A percentile compares a stretch with the other conserved stretches of the same genome.
These are phyloP conservation scores for Hydrolagus affinis DNA, from an alignment of 2,113 vertebrate species.

Conservation along the genomic window DNA sequence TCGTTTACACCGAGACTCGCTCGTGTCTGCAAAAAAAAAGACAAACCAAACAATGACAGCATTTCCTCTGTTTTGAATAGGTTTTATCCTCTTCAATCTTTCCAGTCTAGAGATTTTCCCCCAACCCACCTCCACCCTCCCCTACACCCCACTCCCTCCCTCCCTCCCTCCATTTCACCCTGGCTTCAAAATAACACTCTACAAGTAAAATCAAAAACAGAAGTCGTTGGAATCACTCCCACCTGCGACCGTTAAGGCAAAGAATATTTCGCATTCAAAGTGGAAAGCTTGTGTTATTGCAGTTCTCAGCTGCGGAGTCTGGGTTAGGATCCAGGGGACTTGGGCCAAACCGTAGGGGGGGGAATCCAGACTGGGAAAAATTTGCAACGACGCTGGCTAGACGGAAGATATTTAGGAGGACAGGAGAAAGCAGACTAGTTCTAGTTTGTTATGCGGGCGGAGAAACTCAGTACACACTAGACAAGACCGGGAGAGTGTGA, in stretches of 20 bases:
- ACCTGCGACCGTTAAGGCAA: no score
- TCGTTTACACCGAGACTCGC: neutral
- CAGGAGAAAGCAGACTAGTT: neutral
- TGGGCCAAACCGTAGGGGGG: neutral
- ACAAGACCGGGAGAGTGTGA: neutral
- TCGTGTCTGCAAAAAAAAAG: neutral
- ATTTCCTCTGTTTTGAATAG: neutral
- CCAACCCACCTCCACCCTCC: no score
- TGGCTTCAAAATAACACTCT: neutral
- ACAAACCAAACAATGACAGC: neutral
- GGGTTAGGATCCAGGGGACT: constrained; percentile 9
- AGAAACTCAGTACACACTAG: neutral
- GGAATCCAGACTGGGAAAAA: constrained; percentile 4
- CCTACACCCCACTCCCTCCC: no score
- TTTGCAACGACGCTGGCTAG: constrained; percentile 11
- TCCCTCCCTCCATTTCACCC: no score
- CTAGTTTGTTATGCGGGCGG: neutral
- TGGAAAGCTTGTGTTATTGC: neutral
- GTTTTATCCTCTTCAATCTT: neutral
- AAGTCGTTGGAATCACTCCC: no score
- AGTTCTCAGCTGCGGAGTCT: neutral
- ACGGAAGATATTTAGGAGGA: constrained; percentile 17
- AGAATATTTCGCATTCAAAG: neutral
- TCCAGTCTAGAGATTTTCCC: neutral
- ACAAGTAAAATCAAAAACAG: no score